Evolutionary conservation across 1,140 invertebrate genomes (phyloP), one percentile per base, ranked within the genome.

Genomic region (Mesaphorura yosii): DNA sequence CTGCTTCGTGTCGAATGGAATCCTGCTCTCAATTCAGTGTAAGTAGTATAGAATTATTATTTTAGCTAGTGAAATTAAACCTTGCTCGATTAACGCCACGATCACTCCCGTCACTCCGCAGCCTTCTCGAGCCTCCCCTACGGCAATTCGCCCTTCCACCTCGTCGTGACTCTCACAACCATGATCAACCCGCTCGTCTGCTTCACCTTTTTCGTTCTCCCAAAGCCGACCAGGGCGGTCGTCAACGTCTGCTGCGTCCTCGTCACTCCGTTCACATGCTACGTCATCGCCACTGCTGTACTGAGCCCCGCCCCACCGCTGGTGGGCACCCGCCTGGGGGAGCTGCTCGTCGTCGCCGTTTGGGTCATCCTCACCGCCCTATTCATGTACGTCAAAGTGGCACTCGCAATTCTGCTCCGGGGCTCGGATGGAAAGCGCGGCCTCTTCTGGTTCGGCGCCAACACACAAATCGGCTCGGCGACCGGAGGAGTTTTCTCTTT

Each of bases 101-200:
- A n/a, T n/a, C n/a, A n/a, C n/a, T n/a, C n/a, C n/a, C n/a, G n/a
- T n/a, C n/a, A n/a, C n/a, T n/a, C n/a, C n/a, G n/a, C n/a, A n/a
- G n/a, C 87, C 0, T 95, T 83, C 67, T 87, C 88, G 1, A 86
- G 84, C 69, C 71, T 89, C 48, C 88, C 89, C 1, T 95, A 93
- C 66, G 88, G 89, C 2, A 80, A 79, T 58, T 65, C 73, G 10
- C 78, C 83, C 0, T 93, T 90, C 71, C 88, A 91, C 68, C 73
- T 90, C 61, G 76, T 84, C 6, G 82, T 85, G 14, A 83, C 83
- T 2, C 69, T 93, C 26, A 76, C 81, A n/a, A 79, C 80, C 14
- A 84, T 91, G 70, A 83, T 87, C 26, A 86, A 86, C 69, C 88
- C 89, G 3, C 64, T 81, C 17, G 84, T 85, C 20, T 90, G 88